These are phyloP conservation scores for Intellagama lesueurii DNA, from an alignment of 2,797 vertebrate genomes.

Conservation along the genomic window DNA sequence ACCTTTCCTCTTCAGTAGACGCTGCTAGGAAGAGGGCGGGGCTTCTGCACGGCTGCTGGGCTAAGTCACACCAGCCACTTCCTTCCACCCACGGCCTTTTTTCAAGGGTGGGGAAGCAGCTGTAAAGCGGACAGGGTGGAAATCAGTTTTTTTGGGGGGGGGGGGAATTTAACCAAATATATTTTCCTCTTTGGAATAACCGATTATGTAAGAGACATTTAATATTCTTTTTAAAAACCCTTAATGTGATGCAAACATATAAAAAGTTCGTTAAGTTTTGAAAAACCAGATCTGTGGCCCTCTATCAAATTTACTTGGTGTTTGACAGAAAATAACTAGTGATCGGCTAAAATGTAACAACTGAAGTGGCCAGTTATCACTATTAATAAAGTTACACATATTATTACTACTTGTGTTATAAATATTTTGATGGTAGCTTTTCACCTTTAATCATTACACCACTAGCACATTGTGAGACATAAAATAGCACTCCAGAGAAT, in stretches of 20 bases:
- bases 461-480: not conserved
- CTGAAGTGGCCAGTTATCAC: not conserved
- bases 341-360: not conserved
- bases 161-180: not conserved
- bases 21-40: slow-evolving; percentile 50
- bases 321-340: not conserved
- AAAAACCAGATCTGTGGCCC: not conserved
- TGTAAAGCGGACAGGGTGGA: not conserved
- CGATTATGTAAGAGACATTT: not conserved
- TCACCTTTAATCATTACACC: not conserved
- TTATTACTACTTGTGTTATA: not conserved
- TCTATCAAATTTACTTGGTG: not conserved
- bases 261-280: not conserved
- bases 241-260: not conserved
- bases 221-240: not conserved
- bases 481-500: not conserved
- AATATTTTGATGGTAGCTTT: not conserved
- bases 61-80: slow-evolving; percentile 51
- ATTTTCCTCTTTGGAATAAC: not conserved
- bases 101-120: not conserved
- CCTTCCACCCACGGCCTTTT: slow-evolving; percentile 31
- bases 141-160: not conserved
- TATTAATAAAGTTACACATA: not conserved
- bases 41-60: slow-evolving; percentile 51
- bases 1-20: slow-evolving; percentile 53